Base-by-base conservation (phyloP, 2,888 invertebrate species). In the Nephrotoma flavescens region DNA sequence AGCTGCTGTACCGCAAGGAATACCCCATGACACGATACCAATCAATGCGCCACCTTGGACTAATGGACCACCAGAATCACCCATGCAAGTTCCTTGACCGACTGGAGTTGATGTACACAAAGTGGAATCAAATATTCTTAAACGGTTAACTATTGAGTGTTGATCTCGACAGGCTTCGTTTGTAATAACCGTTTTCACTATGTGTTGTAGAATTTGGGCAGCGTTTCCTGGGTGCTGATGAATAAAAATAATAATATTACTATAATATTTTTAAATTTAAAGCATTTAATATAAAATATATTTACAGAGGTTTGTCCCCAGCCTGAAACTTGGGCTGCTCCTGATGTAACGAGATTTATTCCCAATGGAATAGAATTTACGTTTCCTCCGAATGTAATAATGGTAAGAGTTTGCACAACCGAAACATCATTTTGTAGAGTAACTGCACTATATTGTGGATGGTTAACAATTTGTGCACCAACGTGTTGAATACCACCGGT, bases 11-110 rank as follows among this genome's bases (percentile, higher is more conserved):
- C 90, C 91, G 45, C 91, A 91, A 4, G 91, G 91, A 85, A 90
- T 91, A 41, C 91, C 91, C 91, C 91, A 91, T 2, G 91, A 91
- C 0, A 91, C 91, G 7, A 91, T 89, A 12, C 91, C 91, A 42
- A 91, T 90, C 0, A 91, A 88, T 87, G 90, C 90, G 85, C 89
- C 89, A 19, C 90, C 89, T 0, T 90, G 90, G 0, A 91, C 90
- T 19, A 91, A 87, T 0, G 91, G 91, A 2, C 91, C 91, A 52
- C 91, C 91, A 0, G 91, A 91, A 41, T 91, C 91, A 5, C 91
- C 91, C 86, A 88, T 88, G 71, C 91, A 91, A 0, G 91, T 88
- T 87, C 91, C 89, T 1, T 91, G 57, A 11, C 57, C 57, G 6
- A 19, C 41, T 57, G 41, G 52, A 11, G 41, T 84, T 4, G 42